phyloP scores from a whole-genome alignment of 2,888 invertebrate genomes.

The Volucella bombylans region DNA sequence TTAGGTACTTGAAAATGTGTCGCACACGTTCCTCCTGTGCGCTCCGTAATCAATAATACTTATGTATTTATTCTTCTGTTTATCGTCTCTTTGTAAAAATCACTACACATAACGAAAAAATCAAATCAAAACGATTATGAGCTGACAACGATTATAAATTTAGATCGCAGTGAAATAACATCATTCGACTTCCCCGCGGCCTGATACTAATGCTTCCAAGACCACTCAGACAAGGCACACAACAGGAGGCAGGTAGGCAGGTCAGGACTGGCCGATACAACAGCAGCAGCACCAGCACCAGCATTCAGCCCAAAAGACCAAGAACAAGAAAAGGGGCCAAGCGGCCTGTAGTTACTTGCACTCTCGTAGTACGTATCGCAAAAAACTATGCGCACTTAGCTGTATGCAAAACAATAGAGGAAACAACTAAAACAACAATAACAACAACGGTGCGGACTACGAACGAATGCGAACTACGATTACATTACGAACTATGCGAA shows the following conservation, averaged over 20 bases:
- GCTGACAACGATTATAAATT: conserved; percentile 50
- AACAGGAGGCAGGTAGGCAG: conserved; percentile 12
- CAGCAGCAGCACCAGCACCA: conserved; percentile 22
- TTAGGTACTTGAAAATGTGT: conserved; percentile 37
- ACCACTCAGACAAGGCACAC: conserved; percentile 16
- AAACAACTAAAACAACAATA: conserved; percentile 31
- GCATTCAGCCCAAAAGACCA: conserved; percentile 10
- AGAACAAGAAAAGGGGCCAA: conserved; percentile 10
- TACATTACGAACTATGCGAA: conserved; percentile 15
- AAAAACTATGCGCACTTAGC: conserved; percentile 29
- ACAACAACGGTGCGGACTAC: conserved; percentile 3
- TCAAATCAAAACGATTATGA: conserved; percentile 40
- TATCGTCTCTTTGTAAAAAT: conserved; percentile 12
- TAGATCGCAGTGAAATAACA: conserved; percentile 42
- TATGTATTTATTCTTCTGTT: neutral
- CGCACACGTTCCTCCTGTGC: conserved; percentile 24
- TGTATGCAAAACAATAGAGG: conserved; percentile 62
- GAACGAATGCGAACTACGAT: neutral
- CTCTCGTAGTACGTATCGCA: neutral
- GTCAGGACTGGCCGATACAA: neutral
- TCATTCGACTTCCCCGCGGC: neutral
- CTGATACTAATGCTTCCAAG: no score
- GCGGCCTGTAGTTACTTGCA: no score
- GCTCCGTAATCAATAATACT: conserved; percentile 22
- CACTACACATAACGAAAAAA: neutral